Base-by-base conservation (phyloP, 2,113 vertebrate genomes). In the Calonectris borealis region DNA sequence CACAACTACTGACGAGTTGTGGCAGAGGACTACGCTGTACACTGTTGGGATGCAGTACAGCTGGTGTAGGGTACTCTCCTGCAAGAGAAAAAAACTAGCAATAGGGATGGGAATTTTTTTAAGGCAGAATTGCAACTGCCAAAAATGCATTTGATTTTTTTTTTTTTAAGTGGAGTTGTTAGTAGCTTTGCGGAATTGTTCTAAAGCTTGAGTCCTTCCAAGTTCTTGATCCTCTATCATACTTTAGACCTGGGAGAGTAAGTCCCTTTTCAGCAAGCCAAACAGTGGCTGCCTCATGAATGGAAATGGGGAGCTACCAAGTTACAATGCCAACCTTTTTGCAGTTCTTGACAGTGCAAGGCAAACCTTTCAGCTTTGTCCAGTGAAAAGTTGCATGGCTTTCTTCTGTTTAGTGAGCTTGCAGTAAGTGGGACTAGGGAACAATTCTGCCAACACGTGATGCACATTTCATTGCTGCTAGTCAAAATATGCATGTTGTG, bases 1-100 rank as follows among this genome's bases (percentile, higher is more conserved):
- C 3, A 1, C n/a, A 65, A 1, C 57, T 71, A 4, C 21, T 40
- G 19, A 17, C 1, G 1, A 66, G 62, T 18, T 7, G 2, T 31
- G 27, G 38, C 52, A 71, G 49, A 52, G 49, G n/a, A 32, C 52
- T 18, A 15, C 13, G 10, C 42, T 55, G 18, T 48, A 2, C 0
- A 2, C 54, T 64, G 13, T 38, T 91, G 72, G 42, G 72, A 51
- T 78, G 66, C 52, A 66, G n/a, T 44, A 20, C n/a, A 42, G 36
- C n/a, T 93, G 48, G 16, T 60, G 32, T 15, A 29, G 78, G 31
- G 21, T 38, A 17, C 34, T 69, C 44, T 83, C 8, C 61, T 58
- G 26, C 29, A 66, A 66, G 58, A 54, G 58, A 52, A 61, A 48
- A 40, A 27, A 79, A 42, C 77, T 26, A 83, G 72, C 46, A 79